Conservation (phyloP, 2,797 vertebrate genomes). For the Allobates femoralis region DNA sequence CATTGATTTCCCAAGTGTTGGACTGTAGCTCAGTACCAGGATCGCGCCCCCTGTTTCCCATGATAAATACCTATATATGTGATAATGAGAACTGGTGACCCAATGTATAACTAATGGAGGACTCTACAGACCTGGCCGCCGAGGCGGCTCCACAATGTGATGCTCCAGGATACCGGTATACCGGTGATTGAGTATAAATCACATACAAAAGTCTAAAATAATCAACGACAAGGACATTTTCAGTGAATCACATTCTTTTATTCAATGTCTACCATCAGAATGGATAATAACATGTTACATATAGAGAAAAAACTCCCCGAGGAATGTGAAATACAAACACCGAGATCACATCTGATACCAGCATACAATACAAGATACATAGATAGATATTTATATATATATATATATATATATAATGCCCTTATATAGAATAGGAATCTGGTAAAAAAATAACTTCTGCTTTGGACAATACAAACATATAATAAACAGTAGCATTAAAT, state of each 20-base stretch:
- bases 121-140: not conserved
- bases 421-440: constrained; percentile 73
- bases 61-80: not conserved
- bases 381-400: constrained; percentile 63
- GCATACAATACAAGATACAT: constrained; percentile 71
- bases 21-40: not conserved
- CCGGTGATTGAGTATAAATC: not conserved
- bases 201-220: not conserved
- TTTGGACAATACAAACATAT: constrained; percentile 71
- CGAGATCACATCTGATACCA: constrained; percentile 57
- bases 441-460: constrained; percentile 82
- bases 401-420: constrained; percentile 72
- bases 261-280: constrained; percentile 72
- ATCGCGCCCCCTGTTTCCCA: not conserved
- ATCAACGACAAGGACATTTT: not conserved
- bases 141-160: not conserved
- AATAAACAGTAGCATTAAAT: constrained; percentile 61
- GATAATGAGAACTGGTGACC: not conserved
- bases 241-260: constrained; percentile 67
- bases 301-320: constrained; percentile 66
- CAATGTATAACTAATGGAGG: not conserved
- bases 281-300: constrained; percentile 75
- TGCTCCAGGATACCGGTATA: not conserved
- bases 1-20: not conserved
- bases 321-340: constrained; percentile 67